Evolutionary conservation across 2,797 vertebrate species (phyloP).

Genomic region (Sarcophilus harrisii): DNA sequence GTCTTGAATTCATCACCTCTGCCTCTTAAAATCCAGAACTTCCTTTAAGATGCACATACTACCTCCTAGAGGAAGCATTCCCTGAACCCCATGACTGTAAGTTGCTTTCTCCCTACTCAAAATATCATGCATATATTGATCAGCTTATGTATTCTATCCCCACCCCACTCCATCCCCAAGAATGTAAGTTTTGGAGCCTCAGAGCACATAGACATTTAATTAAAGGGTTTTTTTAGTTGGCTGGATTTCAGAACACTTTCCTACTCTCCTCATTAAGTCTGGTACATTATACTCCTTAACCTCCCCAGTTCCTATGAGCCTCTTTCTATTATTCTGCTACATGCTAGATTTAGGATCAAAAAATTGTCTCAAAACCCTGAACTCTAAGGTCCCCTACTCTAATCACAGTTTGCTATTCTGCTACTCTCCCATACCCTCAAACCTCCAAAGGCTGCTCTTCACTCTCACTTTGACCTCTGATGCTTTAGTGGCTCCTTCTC

Average conservation of each 20-base stretch:
- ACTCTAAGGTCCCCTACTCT: background rate
- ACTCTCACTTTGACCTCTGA: background rate
- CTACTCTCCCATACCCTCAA: background rate
- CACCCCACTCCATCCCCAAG: fast-evolving
- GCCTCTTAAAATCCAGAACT: background rate
- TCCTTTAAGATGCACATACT: background rate
- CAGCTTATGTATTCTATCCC: background rate
- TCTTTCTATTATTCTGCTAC: background rate
- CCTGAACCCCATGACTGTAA: background rate
- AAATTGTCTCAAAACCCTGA: background rate
- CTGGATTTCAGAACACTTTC: background rate
- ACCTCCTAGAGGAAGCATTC: background rate
- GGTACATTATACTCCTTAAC: background rate
- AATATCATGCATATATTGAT: background rate
- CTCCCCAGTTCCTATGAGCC: background rate
- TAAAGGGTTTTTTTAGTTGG: background rate
- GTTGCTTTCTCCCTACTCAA: background rate
- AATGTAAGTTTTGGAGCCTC: background rate
- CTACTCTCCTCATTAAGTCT: background rate
- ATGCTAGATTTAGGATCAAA: background rate
- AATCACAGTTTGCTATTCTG: background rate
- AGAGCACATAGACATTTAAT: background rate
- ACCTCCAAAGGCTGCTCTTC: background rate
- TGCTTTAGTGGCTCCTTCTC: background rate
- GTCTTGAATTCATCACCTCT: background rate